Conservation (phyloP, 2,888 invertebrate species). For the Phalangium opilio region DNA sequence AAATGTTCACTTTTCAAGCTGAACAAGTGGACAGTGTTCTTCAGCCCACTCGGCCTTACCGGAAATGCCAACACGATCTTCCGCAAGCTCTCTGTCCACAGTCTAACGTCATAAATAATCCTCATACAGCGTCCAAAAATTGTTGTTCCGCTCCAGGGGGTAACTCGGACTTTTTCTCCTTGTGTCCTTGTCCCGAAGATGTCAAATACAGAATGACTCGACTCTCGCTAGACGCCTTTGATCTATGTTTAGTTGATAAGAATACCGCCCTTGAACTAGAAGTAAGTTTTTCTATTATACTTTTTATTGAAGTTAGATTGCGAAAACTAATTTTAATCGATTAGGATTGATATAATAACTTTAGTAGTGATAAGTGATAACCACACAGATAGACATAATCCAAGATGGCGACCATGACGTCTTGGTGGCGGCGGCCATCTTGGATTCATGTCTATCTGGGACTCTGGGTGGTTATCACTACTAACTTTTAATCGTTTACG, state of each 20-base stretch:
- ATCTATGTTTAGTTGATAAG: conserved; percentile 76
- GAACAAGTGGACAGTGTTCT: conserved; percentile 80
- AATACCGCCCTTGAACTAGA: conserved; percentile 74
- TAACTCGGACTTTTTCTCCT: too few species aligned
- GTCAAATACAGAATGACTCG: conserved; percentile 89
- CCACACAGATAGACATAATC: too few species aligned
- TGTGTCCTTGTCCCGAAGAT: conserved; percentile 59
- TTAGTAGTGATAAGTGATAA: too few species aligned
- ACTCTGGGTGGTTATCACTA: too few species aligned
- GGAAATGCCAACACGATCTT: conserved; percentile 35
- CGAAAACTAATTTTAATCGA: too few species aligned
- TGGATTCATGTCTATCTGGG: too few species aligned
- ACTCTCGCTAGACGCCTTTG: conserved; percentile 70
- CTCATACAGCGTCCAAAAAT: too few species aligned
- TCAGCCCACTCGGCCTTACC: conserved; percentile 55
- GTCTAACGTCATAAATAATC: conserved; percentile 8
- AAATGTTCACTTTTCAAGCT: conserved; percentile 69
- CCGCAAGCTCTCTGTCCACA: conserved; percentile 47
- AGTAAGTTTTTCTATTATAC: conserved; percentile 33
- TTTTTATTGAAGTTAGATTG: too few species aligned
- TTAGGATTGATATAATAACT: too few species aligned
- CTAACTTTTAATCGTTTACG: too few species aligned
- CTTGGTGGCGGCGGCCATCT: too few species aligned
- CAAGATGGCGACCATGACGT: too few species aligned
- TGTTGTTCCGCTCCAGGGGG: conserved; percentile 30